Percentiles rank a stretch among this genome's conserved stretches.
Conservation (phyloP, 2,888 invertebrate genomes). For the Ectobius pallidus region DNA sequence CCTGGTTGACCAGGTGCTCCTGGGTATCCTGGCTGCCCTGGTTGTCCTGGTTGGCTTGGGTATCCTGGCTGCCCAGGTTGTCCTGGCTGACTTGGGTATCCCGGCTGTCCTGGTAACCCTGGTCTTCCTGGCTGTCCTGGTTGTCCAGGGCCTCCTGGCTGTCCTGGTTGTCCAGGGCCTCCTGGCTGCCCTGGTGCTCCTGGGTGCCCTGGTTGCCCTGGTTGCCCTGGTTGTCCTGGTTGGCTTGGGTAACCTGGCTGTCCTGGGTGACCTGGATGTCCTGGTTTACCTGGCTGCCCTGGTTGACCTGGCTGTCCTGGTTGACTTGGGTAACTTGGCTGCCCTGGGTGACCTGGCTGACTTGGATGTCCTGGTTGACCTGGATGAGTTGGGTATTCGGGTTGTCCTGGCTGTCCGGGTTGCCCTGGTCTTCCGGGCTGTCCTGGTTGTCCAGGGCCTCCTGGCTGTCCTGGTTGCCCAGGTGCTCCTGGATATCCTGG, state of each 20-base stretch:
- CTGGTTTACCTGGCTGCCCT: conserved; percentile 44
- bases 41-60: conserved; percentile 40
- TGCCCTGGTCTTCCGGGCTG: conserved; percentile 41
- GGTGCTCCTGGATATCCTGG: conserved; percentile 7
- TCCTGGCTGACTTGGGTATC: conserved; percentile 34
- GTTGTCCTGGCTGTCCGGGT: conserved; percentile 37
- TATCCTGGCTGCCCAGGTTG: conserved; percentile 32
- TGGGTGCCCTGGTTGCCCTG: conserved; percentile 38
- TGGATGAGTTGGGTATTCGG: conserved; percentile 29
- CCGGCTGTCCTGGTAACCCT: conserved; percentile 38
- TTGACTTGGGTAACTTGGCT: conserved; percentile 40
- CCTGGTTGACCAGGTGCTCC: conserved; percentile 42
- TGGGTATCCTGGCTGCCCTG: conserved; percentile 32
- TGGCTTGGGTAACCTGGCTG: conserved; percentile 28
- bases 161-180: conserved; percentile 39
- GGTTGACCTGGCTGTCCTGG: conserved; percentile 31
- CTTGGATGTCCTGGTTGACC: conserved; percentile 32
- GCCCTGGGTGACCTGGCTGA: conserved; percentile 32
- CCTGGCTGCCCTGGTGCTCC: conserved; percentile 42
- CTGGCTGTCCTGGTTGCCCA: conserved; percentile 32
- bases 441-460: conserved; percentile 38
- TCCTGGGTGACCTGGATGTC: conserved; percentile 42
- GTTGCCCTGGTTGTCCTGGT: conserved; percentile 29
- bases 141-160: conserved; percentile 30
- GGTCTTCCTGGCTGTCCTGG: conserved; percentile 31